Percentiles rank a stretch among this genome's conserved stretches.
phyloP scores from a whole-genome alignment of 2,113 vertebrate genomes.

The Himantopus leucocephalus region DNA sequence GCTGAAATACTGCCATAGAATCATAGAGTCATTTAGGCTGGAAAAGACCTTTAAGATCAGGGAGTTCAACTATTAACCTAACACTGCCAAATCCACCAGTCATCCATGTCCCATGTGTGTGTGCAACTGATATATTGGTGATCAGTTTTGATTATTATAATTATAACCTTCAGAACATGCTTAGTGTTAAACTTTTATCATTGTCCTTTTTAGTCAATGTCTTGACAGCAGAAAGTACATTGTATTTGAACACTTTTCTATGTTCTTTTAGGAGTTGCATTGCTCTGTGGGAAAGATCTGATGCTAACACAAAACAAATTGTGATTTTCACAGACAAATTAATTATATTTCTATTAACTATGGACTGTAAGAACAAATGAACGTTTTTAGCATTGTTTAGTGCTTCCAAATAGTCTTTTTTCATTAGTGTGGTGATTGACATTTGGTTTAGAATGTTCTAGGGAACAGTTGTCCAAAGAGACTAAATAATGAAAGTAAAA shows the following conservation, averaged over 20 bases:
- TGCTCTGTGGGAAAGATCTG: neutral
- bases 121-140: neutral
- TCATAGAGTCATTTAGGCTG: neutral
- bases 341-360: neutral
- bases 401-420: conserved; percentile 6
- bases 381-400: neutral
- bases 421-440: conserved; percentile 14
- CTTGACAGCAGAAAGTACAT: neutral
- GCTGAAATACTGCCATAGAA: neutral
- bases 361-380: neutral
- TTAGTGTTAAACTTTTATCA: neutral
- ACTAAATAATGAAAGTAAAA: conserved; percentile 9
- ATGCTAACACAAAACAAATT: neutral
- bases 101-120: neutral
- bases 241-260: neutral
- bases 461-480: neutral
- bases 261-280: neutral
- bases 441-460: conserved; percentile 28
- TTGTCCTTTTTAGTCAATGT: neutral
- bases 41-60: neutral
- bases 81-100: neutral
- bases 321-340: neutral
- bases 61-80: neutral
- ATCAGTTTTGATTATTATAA: neutral
- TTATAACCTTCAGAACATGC: neutral